phyloP scores from a whole-genome alignment of 2,888 invertebrate genomes.

The Pterobdella sp. region DNA sequence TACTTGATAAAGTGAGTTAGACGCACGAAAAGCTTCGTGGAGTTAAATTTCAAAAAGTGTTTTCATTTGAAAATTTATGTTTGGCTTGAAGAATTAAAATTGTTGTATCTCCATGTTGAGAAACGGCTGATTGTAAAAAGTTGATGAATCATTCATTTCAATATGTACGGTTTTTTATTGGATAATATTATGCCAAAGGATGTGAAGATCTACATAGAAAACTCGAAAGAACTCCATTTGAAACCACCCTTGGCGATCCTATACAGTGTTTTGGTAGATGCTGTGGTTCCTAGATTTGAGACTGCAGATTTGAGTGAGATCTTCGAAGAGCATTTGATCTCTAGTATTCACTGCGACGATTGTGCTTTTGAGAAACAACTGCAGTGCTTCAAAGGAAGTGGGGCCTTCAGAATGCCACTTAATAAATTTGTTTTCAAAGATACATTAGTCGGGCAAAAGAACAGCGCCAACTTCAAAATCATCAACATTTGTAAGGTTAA shows the following conservation, averaged over 20 bases:
- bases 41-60: neutral
- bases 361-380: neutral
- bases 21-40: neutral
- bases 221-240: conserved; percentile 48
- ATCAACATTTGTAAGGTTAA: conserved; percentile 48
- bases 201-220: conserved; percentile 50
- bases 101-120: too few species aligned
- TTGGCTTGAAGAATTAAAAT: neutral
- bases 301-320: conserved; percentile 47
- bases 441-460: conserved; percentile 49
- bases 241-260: conserved; percentile 45
- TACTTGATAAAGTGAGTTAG: too few species aligned
- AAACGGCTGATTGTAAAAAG: too few species aligned
- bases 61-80: neutral
- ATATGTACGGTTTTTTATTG: too few species aligned
- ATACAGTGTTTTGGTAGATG: conserved; percentile 49
- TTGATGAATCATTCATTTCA: too few species aligned
- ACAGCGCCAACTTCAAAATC: conserved; percentile 50
- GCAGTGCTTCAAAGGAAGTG: conserved; percentile 43
- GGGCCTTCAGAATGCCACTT: conserved; percentile 50
- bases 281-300: conserved; percentile 49
- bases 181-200: neutral
- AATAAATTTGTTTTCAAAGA: conserved; percentile 51
- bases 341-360: conserved; percentile 40
- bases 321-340: conserved; percentile 52